Conservation (phyloP, 2,888 invertebrate genomes). For the Autographa gamma region DNA sequence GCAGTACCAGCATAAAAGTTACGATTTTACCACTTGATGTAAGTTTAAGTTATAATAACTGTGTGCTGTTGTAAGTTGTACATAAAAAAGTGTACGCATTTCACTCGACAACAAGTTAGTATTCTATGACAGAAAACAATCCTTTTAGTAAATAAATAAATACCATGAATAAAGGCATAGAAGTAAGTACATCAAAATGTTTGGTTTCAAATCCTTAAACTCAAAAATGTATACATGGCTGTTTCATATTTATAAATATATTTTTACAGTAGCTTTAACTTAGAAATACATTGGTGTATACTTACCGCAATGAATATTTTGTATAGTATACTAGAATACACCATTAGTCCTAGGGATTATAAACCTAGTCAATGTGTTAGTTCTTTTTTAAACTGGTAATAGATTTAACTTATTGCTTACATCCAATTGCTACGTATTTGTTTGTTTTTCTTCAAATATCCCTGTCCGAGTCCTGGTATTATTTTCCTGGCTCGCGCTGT, state of each 20-base stretch:
- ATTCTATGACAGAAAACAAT: too few species aligned
- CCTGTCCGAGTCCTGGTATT: neutral
- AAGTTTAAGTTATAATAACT: too few species aligned
- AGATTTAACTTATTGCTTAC: neutral
- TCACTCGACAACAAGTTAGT: too few species aligned
- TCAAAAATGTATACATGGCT: too few species aligned
- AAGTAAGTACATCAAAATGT: too few species aligned
- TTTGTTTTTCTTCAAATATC: neutral
- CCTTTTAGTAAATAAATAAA: too few species aligned
- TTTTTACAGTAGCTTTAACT: neutral
- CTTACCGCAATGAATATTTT: slow-evolving; percentile 58
- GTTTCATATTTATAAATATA: neutral
- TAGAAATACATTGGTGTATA: neutral
- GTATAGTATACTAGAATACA: slow-evolving; percentile 44
- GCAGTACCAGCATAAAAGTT: too few species aligned
- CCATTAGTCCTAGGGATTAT: slow-evolving; percentile 37
- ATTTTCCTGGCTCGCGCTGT: neutral
- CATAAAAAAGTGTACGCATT: too few species aligned
- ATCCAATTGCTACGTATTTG: neutral
- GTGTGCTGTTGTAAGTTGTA: too few species aligned
- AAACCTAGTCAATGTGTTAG: neutral
- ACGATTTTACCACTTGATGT: too few species aligned
- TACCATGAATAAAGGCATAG: too few species aligned
- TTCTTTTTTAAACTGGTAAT: neutral
- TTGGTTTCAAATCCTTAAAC: too few species aligned